Percentiles rank a stretch among this genome's conserved stretches.
phyloP scores from a whole-genome alignment of 2,113 vertebrate genomes.

The Ptyas mucosa region DNA sequence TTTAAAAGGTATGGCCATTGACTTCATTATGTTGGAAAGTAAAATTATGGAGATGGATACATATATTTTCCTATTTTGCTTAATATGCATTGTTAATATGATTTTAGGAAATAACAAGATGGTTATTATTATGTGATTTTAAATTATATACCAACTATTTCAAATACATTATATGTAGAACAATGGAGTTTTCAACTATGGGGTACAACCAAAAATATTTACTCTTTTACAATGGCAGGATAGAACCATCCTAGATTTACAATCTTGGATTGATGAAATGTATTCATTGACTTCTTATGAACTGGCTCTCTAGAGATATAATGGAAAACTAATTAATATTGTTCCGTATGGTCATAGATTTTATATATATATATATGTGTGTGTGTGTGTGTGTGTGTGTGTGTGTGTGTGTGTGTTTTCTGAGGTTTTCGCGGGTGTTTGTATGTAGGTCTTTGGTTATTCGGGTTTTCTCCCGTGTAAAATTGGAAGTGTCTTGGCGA shows the following conservation, averaged over 20 bases:
- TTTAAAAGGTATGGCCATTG: neutral
- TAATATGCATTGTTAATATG: neutral
- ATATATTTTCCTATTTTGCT: neutral
- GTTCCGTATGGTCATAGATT: neutral
- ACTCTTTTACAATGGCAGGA: neutral
- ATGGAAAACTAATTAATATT: neutral
- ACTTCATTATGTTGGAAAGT: neutral
- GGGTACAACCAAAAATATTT: neutral
- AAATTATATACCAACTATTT: neutral
- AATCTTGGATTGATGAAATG: neutral
- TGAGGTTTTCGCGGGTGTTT: too few species aligned
- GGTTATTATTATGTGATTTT: neutral
- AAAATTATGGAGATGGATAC: neutral
- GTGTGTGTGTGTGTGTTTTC: too few species aligned
- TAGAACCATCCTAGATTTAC: neutral
- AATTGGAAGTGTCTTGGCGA: too few species aligned
- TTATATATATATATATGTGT: too few species aligned
- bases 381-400: too few species aligned
- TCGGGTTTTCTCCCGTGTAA: too few species aligned
- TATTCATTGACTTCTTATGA: neutral
- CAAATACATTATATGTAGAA: neutral
- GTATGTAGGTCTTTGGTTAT: too few species aligned
- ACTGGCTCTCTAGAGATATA: neutral
- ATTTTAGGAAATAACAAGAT: neutral
- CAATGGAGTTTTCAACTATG: neutral